These are phyloP conservation scores for Puntigrus tetrazona DNA, from an alignment of 2,113 vertebrate genomes.

Conservation along the genomic window DNA sequence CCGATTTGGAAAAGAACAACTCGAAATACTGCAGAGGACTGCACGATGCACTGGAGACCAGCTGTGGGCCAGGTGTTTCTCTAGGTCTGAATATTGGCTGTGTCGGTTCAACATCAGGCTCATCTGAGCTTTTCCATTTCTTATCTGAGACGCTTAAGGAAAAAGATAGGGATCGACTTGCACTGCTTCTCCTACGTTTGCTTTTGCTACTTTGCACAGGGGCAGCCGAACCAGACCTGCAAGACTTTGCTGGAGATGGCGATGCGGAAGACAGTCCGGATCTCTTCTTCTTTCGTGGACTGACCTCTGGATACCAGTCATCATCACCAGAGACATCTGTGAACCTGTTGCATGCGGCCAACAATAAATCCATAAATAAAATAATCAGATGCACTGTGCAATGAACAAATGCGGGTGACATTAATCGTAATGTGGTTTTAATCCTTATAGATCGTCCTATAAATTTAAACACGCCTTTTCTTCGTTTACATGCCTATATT, in stretches of 20 bases:
- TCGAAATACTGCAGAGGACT: constrained; percentile 35
- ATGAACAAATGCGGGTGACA: neutral
- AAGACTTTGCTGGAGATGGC: neutral
- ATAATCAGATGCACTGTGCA: neutral
- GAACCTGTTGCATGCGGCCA: neutral
- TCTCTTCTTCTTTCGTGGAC: constrained; percentile 3
- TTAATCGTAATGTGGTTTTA: neutral
- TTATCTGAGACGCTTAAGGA: neutral
- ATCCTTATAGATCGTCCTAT: neutral
- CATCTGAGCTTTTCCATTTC: constrained; percentile 1
- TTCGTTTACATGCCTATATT: neutral
- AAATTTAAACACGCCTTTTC: neutral
- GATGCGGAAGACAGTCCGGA: neutral
- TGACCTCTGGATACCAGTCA: neutral
- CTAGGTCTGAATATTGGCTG: neutral
- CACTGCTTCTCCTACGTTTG: neutral
- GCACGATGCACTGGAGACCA: constrained; percentile 19
- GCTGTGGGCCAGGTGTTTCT: neutral
- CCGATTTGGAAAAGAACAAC: neutral
- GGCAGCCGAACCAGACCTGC: neutral
- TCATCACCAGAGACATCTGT: neutral
- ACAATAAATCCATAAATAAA: too few relatives aligned
- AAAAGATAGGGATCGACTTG: neutral
- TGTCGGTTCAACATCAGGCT: neutral
- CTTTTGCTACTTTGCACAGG: neutral